Evolutionary conservation across 2,797 vertebrate genomes (phyloP).

Genomic region (Graptemys geographica): DNA sequence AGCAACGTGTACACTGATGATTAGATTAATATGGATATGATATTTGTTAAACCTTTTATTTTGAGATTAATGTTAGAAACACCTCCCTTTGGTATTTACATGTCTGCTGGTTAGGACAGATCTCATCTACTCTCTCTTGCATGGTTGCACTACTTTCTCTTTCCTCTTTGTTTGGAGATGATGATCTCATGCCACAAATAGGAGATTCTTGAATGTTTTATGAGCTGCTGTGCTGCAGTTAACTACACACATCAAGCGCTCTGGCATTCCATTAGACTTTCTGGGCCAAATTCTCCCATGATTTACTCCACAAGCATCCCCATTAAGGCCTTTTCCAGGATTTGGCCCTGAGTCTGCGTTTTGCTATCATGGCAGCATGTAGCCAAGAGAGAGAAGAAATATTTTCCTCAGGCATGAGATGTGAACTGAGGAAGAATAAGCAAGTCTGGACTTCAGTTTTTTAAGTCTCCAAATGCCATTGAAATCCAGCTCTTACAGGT

Average conservation of each 20-base stretch:
- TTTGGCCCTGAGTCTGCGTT: background rate
- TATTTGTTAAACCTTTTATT: background rate
- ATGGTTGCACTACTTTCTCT: background rate
- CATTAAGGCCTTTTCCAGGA: background rate
- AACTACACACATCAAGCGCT: background rate
- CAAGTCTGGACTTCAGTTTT: background rate
- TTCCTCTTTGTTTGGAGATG: background rate
- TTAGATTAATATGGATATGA: background rate
- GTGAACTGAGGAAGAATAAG: background rate
- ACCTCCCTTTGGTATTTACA: background rate
- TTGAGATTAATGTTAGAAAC: background rate
- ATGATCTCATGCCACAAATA: background rate
- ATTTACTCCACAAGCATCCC: background rate
- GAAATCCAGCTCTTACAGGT: background rate
- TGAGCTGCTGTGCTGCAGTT: background rate
- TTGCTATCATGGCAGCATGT: background rate
- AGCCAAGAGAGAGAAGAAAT: background rate
- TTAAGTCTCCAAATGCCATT: background rate
- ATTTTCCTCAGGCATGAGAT: background rate
- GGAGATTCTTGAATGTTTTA: background rate
- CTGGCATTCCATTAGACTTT: background rate
- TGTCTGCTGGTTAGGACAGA: background rate
- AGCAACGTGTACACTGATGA: background rate
- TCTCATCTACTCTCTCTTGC: background rate
- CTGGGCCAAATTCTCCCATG: background rate